Evolutionary conservation across 2,797 vertebrate genomes (phyloP).

Genomic region (Danio albolineatus): DNA sequence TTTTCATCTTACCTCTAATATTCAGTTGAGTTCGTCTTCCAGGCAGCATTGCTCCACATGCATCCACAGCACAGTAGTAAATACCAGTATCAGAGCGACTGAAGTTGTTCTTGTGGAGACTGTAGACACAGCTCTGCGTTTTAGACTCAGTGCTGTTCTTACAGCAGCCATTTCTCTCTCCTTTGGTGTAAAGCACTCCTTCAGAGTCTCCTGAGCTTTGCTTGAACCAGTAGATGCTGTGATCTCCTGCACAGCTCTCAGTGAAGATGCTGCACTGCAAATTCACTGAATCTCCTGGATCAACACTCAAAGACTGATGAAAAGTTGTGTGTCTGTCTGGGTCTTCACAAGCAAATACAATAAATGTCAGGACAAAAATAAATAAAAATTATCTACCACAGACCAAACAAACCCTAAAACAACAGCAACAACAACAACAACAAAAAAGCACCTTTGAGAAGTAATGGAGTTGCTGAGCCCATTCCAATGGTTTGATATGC

Average conservation of each 20-base stretch:
- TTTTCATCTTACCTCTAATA: not conserved
- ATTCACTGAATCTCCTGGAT: constrained; percentile 54
- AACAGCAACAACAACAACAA: not conserved
- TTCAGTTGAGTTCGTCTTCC: constrained; percentile 39
- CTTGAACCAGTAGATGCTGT: constrained; percentile 58
- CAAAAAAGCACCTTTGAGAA: not conserved
- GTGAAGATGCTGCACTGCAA: constrained; percentile 62
- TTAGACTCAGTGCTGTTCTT: not conserved
- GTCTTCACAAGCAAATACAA: too few relatives aligned
- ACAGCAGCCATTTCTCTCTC: constrained; percentile 50
- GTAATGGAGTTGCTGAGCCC: not conserved
- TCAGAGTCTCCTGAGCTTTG: constrained; percentile 49
- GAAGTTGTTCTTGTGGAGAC: constrained; percentile 58
- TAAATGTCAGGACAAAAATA: not conserved
- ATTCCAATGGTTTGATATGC: not conserved
- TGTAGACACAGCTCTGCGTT: constrained; percentile 62
- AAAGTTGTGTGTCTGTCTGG: not conserved
- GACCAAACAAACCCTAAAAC: not conserved
- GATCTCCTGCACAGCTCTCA: constrained; percentile 55
- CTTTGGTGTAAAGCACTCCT: constrained; percentile 51
- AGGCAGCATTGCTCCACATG: constrained; percentile 60
- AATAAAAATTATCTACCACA: not conserved
- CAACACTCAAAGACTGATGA: constrained; percentile 35
- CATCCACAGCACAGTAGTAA: constrained; percentile 69
- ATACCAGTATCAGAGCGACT: constrained; percentile 59